Base-by-base conservation (phyloP, 1,140 invertebrate species). In the Plectrocnemia conspersa region DNA sequence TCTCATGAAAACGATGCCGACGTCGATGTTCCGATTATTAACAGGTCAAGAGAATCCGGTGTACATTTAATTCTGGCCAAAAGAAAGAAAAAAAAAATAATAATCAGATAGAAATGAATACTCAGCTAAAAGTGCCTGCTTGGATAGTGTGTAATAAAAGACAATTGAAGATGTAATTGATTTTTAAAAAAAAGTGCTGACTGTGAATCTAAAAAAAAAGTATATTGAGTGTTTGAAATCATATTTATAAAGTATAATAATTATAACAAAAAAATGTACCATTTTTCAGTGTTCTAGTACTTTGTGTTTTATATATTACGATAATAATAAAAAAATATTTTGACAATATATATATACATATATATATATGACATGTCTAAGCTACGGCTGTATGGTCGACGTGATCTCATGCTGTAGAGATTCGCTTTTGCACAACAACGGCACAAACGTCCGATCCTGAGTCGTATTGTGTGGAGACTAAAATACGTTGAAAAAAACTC, bases 1-100 rank as follows among this genome's bases (percentile, higher is more conserved):
- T 65, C 81, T 97, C 59, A 98, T 99, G 96, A 98, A 98, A 77
- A 99, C 97, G 44, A 99, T 99, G 97, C 97, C 97, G 58, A 99
- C 97, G 54, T 98, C 97, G 45, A 98, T 99, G 91, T 99, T 97
- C 79, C 84, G 96, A 65, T 79, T 99, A 69, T 78, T 99, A 67
- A 99, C 97, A 54, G 97, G 97, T 52, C 97, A 99, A 78, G 97
- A 99, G 78, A 93, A 93, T 68, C 97, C 97, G 64, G 90, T 97
- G 75, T 99, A 97, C 77, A 98, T 99, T 77, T 91, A 88, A 86
- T 65, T 69, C 62, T 61, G 62, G 53, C 52, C 53, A 50, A 44
- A 21, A 19, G 36, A 32, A 25, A 35, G 24, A 13, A 45, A 13
- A 7, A 15, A 15, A 10, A 7, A 38, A 38, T 5, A 15, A 38